A percentile compares a stretch with the other conserved stretches of the same genome.
Conservation (phyloP, 2,888 invertebrate species). For the Rhodophaea formosa region DNA sequence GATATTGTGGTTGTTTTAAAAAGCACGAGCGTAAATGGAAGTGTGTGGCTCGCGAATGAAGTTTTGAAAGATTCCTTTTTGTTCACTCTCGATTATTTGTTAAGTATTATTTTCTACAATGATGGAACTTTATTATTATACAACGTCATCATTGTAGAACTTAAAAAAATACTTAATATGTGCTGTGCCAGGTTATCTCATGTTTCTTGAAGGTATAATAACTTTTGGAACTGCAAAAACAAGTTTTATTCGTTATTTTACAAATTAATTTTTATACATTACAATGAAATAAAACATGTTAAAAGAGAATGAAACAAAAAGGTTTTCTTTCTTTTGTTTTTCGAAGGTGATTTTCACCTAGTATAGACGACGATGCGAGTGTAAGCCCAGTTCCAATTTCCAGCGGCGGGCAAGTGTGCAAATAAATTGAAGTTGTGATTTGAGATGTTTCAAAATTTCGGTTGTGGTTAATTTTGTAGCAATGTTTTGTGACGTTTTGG, state of each 20-base stretch:
- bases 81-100: conserved; percentile 1
- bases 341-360: background rate
- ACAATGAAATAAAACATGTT: background rate
- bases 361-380: conserved; percentile 2
- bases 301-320: background rate
- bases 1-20: background rate
- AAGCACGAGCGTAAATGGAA: conserved; percentile 24
- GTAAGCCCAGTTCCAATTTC: conserved; percentile 12
- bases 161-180: too few species aligned
- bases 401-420: conserved; percentile 48
- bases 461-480: conserved; percentile 45
- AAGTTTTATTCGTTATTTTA: too few species aligned
- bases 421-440: conserved; percentile 42
- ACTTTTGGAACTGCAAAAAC: too few species aligned
- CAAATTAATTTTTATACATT: too few species aligned
- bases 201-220: too few species aligned
- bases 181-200: too few species aligned
- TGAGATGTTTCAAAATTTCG: conserved; percentile 39
- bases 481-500: conserved; percentile 17
- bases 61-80: conserved; percentile 2
- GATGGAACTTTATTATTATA: background rate
- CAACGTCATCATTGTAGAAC: too few species aligned
- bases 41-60: conserved; percentile 28
- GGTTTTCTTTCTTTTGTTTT: background rate
- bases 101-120: background rate